Evolutionary conservation across 2,113 vertebrate species (phyloP), one percentile per base, ranked within the genome.

Genomic region (Butastur rufipennis): DNA sequence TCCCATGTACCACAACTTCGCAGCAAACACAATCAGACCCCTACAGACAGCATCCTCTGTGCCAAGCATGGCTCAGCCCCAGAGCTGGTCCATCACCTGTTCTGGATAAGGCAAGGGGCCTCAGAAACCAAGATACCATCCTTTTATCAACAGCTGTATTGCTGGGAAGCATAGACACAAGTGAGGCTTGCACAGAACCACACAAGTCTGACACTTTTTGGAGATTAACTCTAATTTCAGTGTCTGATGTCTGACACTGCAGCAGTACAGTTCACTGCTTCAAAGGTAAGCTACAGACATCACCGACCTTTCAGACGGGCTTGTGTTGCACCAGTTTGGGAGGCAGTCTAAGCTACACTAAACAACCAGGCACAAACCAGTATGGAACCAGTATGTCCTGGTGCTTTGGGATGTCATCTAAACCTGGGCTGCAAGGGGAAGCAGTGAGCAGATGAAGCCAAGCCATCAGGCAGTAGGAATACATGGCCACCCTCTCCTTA

Each of bases 291-390:
- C 45, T 34, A 42, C n/a, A 29, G 61, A 21, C 29, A 0, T n/a
- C 56, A 22, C 4, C 2, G 4, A 14, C 0, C 0, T 53, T 58
- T 68, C 82, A 40, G 78, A 36, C 4, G 14, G 17, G 47, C 70
- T 91, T 6, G 8, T 29, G 38, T 17, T n/a, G 61, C 52, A 55
- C 32, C 47, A 12, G 31, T 14, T 8, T 42, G 23, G 63, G 65
- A 75, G 32, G 18, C 58, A 77, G 31, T 2, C 45, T 52, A 20
- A 62, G 47, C 42, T 45, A 32, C 6, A 2, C 36, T n/a, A 32
- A 53, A 38, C 29, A 50, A 43, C 18, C 36, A 62, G 36, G 31
- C 36, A 70, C 18, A 38, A 82, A 52, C 40, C 75, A 61, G 48
- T 34, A 36, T 5, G 21, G 75, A 83, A 53, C 59, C 75, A 88